A percentile compares a stretch with the other conserved stretches of the same genome.
phyloP scores from a whole-genome alignment of 92 coral and sea anemone genomes.

The Epizoanthus fatuus region DNA sequence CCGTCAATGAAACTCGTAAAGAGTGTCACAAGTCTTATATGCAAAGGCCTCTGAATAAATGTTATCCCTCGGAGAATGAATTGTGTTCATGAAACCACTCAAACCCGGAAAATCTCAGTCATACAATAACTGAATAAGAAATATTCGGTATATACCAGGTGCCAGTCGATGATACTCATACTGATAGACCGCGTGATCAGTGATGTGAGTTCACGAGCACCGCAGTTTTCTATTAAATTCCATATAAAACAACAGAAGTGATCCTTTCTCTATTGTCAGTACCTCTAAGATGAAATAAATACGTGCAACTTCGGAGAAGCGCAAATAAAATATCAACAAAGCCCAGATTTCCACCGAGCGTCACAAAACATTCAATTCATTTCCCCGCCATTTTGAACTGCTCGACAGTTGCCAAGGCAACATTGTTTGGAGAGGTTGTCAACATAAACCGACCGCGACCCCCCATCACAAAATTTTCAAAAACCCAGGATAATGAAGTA shows the following conservation, averaged over 20 bases:
- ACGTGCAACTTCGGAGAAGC: not conserved
- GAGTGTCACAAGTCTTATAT: not conserved
- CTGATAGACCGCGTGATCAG: not conserved
- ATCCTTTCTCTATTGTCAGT: not conserved
- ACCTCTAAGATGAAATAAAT: not conserved
- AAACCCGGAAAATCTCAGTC: not conserved
- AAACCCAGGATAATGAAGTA: too few species aligned
- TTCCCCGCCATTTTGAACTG: conserved; percentile 42
- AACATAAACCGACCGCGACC: not conserved
- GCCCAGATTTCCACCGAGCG: too few species aligned
- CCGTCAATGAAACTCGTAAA: not conserved
- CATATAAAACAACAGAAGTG: not conserved
- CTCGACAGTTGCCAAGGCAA: conserved; percentile 24
- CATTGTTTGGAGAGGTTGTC: not conserved
- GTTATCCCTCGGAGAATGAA: not conserved
- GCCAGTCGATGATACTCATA: not conserved
- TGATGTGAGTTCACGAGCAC: not conserved
- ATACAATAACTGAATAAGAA: not conserved
- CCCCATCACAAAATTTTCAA: too few species aligned
- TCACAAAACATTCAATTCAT: not conserved
- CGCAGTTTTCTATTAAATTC: not conserved
- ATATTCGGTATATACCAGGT: not conserved
- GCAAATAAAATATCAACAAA: not conserved
- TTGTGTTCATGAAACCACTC: not conserved
- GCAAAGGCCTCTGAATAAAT: not conserved